Conservation (phyloP, 2,797 vertebrate genomes). For the Sebastes iracundus region DNA sequence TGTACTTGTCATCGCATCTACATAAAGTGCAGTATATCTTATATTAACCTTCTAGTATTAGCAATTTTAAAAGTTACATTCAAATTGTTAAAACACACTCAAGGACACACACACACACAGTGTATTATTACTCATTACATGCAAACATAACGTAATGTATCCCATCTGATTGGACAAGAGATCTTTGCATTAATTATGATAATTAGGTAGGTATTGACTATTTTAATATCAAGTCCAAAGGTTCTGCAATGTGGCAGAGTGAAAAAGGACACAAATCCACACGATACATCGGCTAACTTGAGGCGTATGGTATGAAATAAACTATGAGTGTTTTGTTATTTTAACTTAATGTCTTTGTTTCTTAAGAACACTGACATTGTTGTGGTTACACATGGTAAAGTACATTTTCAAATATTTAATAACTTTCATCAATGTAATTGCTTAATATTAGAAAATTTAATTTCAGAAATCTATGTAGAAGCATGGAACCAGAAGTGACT, state of each 20-base stretch:
- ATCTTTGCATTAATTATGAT: not conserved
- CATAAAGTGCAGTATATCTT: not conserved
- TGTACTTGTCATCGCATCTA: not conserved
- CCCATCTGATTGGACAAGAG: not conserved
- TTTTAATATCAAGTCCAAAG: not conserved
- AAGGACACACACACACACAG: not conserved
- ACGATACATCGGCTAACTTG: too few relatives aligned
- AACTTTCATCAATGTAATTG: not conserved
- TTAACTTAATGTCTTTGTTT: not conserved
- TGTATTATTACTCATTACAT: not conserved
- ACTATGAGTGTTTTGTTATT: not conserved
- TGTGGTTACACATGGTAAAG: not conserved
- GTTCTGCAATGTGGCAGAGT: not conserved
- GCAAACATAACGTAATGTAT: not conserved
- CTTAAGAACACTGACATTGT: not conserved
- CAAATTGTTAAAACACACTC: not conserved
- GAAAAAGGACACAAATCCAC: not conserved
- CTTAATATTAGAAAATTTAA: not conserved
- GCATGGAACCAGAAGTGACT: not conserved
- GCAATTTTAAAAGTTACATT: not conserved
- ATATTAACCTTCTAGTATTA: not conserved
- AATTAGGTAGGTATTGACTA: not conserved
- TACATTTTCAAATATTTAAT: not conserved
- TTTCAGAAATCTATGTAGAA: not conserved
- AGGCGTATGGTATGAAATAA: not conserved